These are phyloP conservation scores for Hetaerina titia DNA, from an alignment of 2,888 invertebrate species.

Conservation along the genomic window DNA sequence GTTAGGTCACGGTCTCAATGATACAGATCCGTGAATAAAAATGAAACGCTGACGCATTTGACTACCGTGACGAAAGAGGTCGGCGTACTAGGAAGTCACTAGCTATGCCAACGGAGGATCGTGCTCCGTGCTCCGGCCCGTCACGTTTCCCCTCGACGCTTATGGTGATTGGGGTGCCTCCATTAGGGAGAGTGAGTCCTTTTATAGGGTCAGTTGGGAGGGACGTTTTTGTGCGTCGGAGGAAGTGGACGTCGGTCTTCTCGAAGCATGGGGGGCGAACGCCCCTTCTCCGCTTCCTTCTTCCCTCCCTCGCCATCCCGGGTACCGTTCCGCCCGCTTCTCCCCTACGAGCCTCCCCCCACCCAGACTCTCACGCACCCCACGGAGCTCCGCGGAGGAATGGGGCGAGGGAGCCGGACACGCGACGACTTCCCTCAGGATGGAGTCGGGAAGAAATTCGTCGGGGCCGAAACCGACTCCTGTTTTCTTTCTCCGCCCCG, in stretches of 20 bases:
- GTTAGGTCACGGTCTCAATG: neutral
- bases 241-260: neutral
- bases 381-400: neutral
- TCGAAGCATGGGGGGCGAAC: neutral
- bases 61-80: neutral
- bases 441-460: too few relatives aligned
- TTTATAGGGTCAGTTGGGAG: neutral
- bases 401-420: neutral
- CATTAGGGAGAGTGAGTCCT: neutral
- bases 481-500: too few relatives aligned
- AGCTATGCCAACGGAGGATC: neutral
- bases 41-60: conserved; percentile 12
- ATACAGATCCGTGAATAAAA: neutral
- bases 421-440: neutral
- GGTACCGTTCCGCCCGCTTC: neutral
- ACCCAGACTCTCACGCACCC: neutral
- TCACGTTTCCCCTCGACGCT: neutral
- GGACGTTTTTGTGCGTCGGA: neutral
- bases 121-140: neutral
- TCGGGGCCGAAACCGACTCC: too few relatives aligned
- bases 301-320: neutral
- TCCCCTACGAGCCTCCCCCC: neutral
- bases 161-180: neutral
- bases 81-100: neutral
- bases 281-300: neutral